Conservation (phyloP, 2,113 vertebrate species). For the Lepidothrix coronata region DNA sequence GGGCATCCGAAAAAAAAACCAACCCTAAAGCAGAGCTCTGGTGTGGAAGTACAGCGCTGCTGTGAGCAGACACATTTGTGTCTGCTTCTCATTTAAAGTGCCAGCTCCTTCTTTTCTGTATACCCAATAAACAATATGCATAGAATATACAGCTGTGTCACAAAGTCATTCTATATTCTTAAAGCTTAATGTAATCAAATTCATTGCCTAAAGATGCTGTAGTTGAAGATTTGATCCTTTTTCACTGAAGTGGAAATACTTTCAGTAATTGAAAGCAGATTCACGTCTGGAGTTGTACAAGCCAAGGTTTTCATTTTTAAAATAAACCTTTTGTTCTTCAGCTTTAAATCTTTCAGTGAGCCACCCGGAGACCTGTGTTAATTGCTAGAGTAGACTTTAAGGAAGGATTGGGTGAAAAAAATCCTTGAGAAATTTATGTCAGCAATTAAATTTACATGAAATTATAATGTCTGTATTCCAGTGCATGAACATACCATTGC, state of each 20-base stretch:
- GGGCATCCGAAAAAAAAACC: background rate
- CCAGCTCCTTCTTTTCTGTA: background rate
- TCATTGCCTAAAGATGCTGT: slow-evolving; percentile 75
- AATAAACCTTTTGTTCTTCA: slow-evolving; percentile 82
- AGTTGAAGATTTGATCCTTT: slow-evolving; percentile 79
- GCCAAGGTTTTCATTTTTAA: slow-evolving; percentile 78
- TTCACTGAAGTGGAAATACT: slow-evolving; percentile 80
- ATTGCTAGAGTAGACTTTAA: slow-evolving; percentile 67
- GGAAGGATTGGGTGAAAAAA: background rate
- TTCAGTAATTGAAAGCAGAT: slow-evolving; percentile 81
- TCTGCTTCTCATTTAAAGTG: slow-evolving; percentile 11
- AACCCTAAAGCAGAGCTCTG: background rate
- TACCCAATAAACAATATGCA: background rate
- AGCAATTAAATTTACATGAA: slow-evolving; percentile 26
- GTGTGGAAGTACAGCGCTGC: background rate
- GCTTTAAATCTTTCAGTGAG: slow-evolving; percentile 67
- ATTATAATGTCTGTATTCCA: background rate
- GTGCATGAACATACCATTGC: background rate
- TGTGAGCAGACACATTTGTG: slow-evolving; percentile 1
- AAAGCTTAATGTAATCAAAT: slow-evolving; percentile 68
- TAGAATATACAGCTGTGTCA: slow-evolving; percentile 37
- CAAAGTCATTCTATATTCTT: slow-evolving; percentile 57
- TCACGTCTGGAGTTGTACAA: slow-evolving; percentile 76
- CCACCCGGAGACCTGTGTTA: slow-evolving; percentile 62
- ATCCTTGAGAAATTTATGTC: slow-evolving; percentile 35